phyloP scores from a whole-genome alignment of 2,113 vertebrate genomes.

The Lagopus muta region DNA sequence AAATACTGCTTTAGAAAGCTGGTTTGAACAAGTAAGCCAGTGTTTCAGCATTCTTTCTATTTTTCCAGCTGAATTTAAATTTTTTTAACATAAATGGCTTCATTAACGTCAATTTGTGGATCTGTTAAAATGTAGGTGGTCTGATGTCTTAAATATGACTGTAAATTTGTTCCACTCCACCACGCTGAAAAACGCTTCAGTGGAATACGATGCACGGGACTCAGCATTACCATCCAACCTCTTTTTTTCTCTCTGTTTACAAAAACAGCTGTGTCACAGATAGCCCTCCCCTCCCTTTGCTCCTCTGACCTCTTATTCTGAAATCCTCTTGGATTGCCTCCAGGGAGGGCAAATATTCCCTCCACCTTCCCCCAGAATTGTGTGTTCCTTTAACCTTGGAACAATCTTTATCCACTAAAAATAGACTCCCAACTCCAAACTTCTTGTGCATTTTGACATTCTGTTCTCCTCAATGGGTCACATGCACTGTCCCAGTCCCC shows the following conservation, averaged over 20 bases:
- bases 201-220: background rate
- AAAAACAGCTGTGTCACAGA: conserved; percentile 66
- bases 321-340: conserved; percentile 38
- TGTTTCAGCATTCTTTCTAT: conserved; percentile 58
- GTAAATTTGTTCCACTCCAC: conserved; percentile 22
- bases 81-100: conserved; percentile 18
- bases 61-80: conserved; percentile 71
- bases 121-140: conserved; percentile 64
- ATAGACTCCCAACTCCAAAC: background rate
- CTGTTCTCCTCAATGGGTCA: background rate
- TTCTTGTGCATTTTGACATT: background rate
- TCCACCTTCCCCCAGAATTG: conserved; percentile 51
- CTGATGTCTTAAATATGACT: conserved; percentile 46
- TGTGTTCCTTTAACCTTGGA: conserved; percentile 33
- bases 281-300: conserved; percentile 9
- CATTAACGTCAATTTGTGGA: conserved; percentile 54
- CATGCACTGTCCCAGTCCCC: background rate
- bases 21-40: conserved; percentile 50
- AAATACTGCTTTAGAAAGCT: conserved; percentile 41
- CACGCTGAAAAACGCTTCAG: background rate
- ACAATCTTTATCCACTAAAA: conserved; percentile 25
- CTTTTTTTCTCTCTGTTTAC: background rate
- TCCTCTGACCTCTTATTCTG: conserved; percentile 47
- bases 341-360: conserved; percentile 57
- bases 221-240: background rate